Evolutionary conservation across 2,888 invertebrate genomes (phyloP), one percentile per base, ranked within the genome.

Genomic region (Dyspetes luteomarginatus): DNA sequence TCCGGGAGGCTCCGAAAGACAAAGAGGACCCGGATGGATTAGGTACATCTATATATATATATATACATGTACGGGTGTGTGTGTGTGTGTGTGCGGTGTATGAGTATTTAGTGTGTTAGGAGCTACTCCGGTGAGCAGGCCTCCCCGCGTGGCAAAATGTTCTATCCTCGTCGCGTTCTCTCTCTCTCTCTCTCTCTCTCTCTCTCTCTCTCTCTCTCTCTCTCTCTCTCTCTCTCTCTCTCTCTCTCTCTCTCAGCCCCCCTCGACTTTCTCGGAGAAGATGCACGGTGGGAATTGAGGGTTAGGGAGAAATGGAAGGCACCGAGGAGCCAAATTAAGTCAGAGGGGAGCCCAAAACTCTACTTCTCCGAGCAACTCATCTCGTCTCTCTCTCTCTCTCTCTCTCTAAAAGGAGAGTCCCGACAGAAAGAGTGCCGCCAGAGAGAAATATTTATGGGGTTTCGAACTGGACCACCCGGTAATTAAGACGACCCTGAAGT

Each of bases 381-480:
- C 48, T 9, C 36, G 5, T 36, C 5, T 36, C 5, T 36, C 36
- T 36, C 7, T 36, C n/a, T 45, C 9, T 45, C 9, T 45, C 9
- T 45, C 9, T 45, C 48, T 41, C 36, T 36, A 12, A 36, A 36
- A 36, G 36, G 7, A 36, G 17, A 48, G 48, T 24, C 64, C 76
- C 60, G 77, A 77, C 81, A 81, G 81, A 81, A 87, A 88, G 86
- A 88, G 87, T 87, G 88, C 88, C 88, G 88, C 87, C 86, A 71
- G n/a, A 52, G n/a, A n/a, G 24, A 65, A 88, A 89, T 89, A 89
- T 89, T 89, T 89, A 89, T 89, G 88, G 89, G 88, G 87, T 89
- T 89, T 85, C 87, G 87, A 89, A 88, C 86, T 89, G 88, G 89
- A 89, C 89, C 89, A 89, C 89, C 89, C 89, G 89, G 88, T 89